phyloP scores from a whole-genome alignment of 2,113 vertebrate genomes.

The Prunella fulvescens region DNA sequence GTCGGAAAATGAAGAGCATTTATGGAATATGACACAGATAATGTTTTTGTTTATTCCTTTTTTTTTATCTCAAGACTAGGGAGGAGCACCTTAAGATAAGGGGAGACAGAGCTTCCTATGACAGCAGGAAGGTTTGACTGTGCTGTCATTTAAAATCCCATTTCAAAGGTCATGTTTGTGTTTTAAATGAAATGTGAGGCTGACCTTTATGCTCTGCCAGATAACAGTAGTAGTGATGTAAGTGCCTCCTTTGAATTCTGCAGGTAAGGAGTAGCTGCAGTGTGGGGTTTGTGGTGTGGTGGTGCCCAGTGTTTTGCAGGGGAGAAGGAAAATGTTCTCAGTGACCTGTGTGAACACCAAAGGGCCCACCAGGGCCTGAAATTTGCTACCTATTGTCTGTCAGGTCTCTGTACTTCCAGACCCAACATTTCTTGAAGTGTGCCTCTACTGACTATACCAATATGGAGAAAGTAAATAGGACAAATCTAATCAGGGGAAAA shows the following conservation, averaged over 20 bases:
- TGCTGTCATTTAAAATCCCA: background rate
- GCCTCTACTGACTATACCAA: background rate
- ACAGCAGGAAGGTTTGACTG: background rate
- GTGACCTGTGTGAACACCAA: background rate
- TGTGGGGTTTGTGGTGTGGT: rapidly evolving
- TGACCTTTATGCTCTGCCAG: background rate
- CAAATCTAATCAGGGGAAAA: background rate
- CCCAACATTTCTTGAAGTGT: background rate
- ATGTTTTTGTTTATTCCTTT: background rate
- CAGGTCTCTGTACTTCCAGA: background rate
- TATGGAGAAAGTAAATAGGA: background rate
- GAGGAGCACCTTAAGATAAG: background rate
- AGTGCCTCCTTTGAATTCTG: background rate
- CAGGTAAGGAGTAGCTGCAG: background rate
- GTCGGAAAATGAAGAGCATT: background rate
- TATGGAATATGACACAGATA: background rate
- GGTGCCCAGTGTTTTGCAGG: background rate
- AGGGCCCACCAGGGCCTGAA: background rate
- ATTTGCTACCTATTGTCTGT: background rate
- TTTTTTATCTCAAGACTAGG: background rate
- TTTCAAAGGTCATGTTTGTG: constrained; percentile 13
- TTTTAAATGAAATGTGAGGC: background rate
- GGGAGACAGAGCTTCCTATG: background rate
- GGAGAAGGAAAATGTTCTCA: background rate
- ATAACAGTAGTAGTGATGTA: background rate